Evolutionary conservation across 2,113 vertebrate genomes (phyloP).

Genomic region (Lagopus muta): DNA sequence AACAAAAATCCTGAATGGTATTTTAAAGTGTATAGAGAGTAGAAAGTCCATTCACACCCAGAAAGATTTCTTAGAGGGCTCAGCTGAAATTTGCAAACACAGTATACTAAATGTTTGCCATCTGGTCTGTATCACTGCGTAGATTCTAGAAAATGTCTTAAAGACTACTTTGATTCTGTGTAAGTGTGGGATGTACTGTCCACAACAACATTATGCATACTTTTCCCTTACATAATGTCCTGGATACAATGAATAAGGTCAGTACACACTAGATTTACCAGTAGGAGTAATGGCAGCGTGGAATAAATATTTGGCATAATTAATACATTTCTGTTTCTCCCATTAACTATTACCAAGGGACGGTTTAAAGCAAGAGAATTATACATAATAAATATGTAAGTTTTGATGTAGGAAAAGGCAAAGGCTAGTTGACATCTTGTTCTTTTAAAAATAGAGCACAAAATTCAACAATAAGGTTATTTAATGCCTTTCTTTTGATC

Average conservation of each 20-base stretch:
- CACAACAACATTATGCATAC: conserved; percentile 51
- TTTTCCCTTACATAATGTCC: conserved; percentile 67
- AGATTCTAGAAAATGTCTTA: conserved; percentile 36
- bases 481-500: not conserved
- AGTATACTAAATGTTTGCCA: not conserved
- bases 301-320: conserved; percentile 78
- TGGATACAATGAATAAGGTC: conserved; percentile 68
- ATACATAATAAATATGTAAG: not conserved
- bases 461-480: not conserved
- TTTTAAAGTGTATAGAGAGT: not conserved
- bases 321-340: conserved; percentile 66
- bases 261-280: conserved; percentile 61
- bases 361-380: not conserved
- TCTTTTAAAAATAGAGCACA: not conserved
- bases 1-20: not conserved
- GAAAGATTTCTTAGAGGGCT: conserved; percentile 7
- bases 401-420: not conserved
- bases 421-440: not conserved
- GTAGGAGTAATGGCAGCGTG: conserved; percentile 76
- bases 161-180: conserved; percentile 56
- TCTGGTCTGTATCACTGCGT: not conserved
- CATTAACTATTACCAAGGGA: conserved; percentile 21
- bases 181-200: conserved; percentile 67
- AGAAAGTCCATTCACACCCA: not conserved
- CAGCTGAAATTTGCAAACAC: conserved; percentile 41